phyloP scores from a whole-genome alignment of 2,113 vertebrate genomes.

The Clinocottus analis region DNA sequence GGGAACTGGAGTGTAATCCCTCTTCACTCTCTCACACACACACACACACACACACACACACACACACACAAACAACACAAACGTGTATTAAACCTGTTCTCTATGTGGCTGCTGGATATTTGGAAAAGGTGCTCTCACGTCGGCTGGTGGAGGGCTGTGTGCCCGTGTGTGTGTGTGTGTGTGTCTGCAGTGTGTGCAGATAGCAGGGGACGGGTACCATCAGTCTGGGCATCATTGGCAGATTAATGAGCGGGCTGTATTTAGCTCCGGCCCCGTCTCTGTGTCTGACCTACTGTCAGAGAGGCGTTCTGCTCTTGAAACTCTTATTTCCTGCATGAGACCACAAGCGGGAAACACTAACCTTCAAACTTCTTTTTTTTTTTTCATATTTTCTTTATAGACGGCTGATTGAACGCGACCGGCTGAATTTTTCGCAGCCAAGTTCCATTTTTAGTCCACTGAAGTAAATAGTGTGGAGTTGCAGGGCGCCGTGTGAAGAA shows the following conservation, averaged over 20 bases:
- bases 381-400: neutral
- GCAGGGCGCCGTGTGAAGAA: too few relatives aligned
- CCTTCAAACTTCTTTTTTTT: neutral
- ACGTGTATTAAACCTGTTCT: slow-evolving; percentile 2
- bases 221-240: slow-evolving; percentile 63
- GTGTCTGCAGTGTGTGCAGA: slow-evolving; percentile 56
- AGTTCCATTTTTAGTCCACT: neutral
- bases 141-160: slow-evolving; percentile 13
- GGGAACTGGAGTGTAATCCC: slow-evolving; percentile 22
- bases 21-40: neutral
- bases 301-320: slow-evolving; percentile 13
- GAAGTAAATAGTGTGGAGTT: slow-evolving; percentile 6
- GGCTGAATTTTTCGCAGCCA: neutral
- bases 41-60: slow-evolving; percentile 18
- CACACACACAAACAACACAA: slow-evolving; percentile 24
- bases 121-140: neutral
- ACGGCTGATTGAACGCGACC: neutral
- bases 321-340: neutral
- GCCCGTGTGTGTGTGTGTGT: slow-evolving; percentile 35
- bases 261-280: slow-evolving; percentile 62
- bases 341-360: neutral
- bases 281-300: slow-evolving; percentile 59
- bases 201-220: slow-evolving; percentile 64
- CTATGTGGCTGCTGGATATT: neutral
- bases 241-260: slow-evolving; percentile 72